A percentile compares a stretch with the other conserved stretches of the same genome.
Conservation (phyloP, 2,888 invertebrate species). For the Xanthia togata region DNA sequence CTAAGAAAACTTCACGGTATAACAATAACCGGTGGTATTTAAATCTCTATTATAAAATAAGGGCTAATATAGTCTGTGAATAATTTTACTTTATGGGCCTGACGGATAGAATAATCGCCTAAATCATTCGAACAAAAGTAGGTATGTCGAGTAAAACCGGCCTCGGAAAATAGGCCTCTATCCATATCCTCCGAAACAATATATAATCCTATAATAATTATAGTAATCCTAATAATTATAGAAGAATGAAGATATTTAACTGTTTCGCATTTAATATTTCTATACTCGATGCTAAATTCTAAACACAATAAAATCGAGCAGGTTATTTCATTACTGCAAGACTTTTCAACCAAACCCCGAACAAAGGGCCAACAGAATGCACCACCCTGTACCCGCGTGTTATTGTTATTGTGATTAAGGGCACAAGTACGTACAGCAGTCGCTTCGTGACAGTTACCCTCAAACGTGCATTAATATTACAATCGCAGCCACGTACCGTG, state of each 20-base stretch:
- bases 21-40: no score
- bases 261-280: background rate
- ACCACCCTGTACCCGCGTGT: constrained; percentile 75
- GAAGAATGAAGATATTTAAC: background rate
- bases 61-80: no score
- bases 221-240: background rate
- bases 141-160: no score
- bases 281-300: background rate
- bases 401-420: constrained; percentile 85
- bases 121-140: no score
- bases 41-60: no score
- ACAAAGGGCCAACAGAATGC: background rate
- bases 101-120: no score
- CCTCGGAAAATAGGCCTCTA: no score
- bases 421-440: constrained; percentile 76
- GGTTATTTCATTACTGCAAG: background rate
- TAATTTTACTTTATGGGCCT: no score
- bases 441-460: constrained; percentile 79
- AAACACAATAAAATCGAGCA: background rate
- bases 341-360: background rate
- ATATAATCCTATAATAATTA: no score
- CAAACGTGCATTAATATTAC: constrained; percentile 80
- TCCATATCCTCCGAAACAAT: background rate
- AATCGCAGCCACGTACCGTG: constrained; percentile 76
- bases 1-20: no score